phyloP scores from a whole-genome alignment of 2,888 invertebrate genomes.

The Tortricodes alternella region DNA sequence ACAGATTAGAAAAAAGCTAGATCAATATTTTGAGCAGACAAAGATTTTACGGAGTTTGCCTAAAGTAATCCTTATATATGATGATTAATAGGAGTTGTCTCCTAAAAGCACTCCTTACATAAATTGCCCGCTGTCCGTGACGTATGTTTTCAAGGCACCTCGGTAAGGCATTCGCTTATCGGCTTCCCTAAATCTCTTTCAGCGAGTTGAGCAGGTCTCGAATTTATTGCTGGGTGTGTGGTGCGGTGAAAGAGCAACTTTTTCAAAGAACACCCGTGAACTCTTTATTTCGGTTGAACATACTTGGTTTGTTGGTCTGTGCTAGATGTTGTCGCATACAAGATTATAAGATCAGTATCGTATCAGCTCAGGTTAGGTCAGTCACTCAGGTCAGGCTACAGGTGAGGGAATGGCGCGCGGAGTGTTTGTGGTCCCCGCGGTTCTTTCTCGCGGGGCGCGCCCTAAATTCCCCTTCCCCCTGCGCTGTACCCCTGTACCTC shows the following conservation, averaged over 20 bases:
- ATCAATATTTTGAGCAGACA: slow-evolving; percentile 8
- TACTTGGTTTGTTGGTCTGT: not conserved
- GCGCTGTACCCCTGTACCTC: too few species aligned
- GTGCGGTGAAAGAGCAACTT: slow-evolving; percentile 23
- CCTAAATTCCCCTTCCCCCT: too few species aligned
- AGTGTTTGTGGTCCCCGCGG: too few species aligned
- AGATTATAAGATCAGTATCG: too few species aligned
- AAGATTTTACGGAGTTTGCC: not conserved
- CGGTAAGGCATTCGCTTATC: slow-evolving; percentile 62
- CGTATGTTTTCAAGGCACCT: slow-evolving; percentile 40
- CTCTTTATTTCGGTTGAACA: not conserved
- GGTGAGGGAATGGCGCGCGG: too few species aligned
- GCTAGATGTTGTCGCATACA: not conserved
- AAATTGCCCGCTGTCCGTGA: slow-evolving; percentile 31
- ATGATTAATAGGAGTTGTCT: slow-evolving; percentile 33
- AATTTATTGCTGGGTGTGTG: slow-evolving; percentile 51
- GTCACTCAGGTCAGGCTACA: too few species aligned
- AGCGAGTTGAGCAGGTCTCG: slow-evolving; percentile 56
- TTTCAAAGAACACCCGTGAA: slow-evolving; percentile 1
- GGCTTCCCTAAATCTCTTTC: slow-evolving; percentile 65
- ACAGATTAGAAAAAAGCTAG: not conserved
- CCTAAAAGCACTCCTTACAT: slow-evolving; percentile 24
- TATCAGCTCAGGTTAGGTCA: too few species aligned
- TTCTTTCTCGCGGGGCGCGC: too few species aligned
- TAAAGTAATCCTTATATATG: slow-evolving; percentile 8